phyloP scores from a whole-genome alignment of 2,113 vertebrate genomes.

The Bombycilla garrulus region DNA sequence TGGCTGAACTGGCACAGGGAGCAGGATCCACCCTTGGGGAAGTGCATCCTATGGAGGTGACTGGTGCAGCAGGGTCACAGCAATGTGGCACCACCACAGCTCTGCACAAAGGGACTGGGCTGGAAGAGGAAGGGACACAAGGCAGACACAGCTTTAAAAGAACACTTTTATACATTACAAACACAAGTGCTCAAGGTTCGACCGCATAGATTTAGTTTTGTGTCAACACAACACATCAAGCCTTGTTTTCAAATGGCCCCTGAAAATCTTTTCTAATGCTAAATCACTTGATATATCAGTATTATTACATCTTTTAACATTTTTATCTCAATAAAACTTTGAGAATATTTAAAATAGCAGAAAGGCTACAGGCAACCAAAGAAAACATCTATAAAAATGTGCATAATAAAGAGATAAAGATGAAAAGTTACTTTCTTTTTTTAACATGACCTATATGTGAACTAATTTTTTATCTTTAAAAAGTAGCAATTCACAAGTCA shows the following conservation, averaged over 20 bases:
- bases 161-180: neutral
- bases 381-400: neutral
- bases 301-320: neutral
- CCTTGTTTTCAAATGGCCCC: neutral
- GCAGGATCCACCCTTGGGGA: neutral
- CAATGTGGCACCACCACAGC: neutral
- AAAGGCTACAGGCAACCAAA: neutral
- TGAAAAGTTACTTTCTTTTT: neutral
- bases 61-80: neutral
- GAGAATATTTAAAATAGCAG: neutral
- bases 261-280: neutral
- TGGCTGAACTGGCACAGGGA: neutral
- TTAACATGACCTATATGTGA: neutral
- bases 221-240: neutral
- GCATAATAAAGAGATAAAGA: neutral
- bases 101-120: neutral
- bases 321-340: neutral
- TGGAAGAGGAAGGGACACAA: neutral
- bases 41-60: neutral
- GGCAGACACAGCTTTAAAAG: neutral
- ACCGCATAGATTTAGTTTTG: neutral
- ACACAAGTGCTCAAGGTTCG: neutral
- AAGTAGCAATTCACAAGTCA: slow-evolving; percentile 13
- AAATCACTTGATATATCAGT: neutral
- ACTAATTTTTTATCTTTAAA: slow-evolving; percentile 5